Conservation (phyloP, 2,113 vertebrate genomes). For the Cyprinodon variegatus region DNA sequence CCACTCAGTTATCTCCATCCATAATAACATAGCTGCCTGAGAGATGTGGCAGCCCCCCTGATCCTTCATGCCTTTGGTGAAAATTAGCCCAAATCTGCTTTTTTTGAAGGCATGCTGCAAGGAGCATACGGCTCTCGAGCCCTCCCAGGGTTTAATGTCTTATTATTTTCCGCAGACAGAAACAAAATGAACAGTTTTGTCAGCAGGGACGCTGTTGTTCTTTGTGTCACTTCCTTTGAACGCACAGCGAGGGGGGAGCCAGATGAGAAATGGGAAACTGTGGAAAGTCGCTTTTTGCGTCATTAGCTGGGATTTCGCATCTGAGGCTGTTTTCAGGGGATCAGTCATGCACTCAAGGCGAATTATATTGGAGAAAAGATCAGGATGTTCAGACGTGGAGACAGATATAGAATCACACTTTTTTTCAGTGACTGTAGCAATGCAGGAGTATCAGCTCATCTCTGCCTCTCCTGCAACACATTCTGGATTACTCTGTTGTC, state of each 20-base stretch:
- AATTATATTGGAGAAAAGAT: constrained; percentile 34
- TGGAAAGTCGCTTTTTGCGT: constrained; percentile 24
- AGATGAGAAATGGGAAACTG: constrained; percentile 22
- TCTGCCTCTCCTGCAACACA: constrained; percentile 13
- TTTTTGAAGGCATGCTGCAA: constrained; percentile 47
- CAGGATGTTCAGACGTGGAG: constrained; percentile 13
- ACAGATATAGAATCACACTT: constrained; percentile 56
- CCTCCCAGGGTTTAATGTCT: constrained; percentile 75
- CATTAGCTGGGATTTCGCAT: constrained; percentile 40
- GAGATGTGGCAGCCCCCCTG: constrained; percentile 56
- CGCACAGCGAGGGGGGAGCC: constrained; percentile 18
- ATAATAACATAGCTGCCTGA: constrained; percentile 69
- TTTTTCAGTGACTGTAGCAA: constrained; percentile 18
- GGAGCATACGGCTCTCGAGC: constrained; percentile 62
- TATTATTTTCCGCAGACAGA: constrained; percentile 66
- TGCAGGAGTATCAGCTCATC: constrained; percentile 17
- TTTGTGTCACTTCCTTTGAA: constrained; percentile 53
- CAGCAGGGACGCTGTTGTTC: constrained; percentile 39
- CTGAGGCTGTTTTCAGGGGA: constrained; percentile 20
- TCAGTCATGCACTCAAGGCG: constrained; percentile 7
- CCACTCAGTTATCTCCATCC: constrained; percentile 62
- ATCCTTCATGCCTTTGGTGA: constrained; percentile 56
- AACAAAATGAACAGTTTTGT: constrained; percentile 69
- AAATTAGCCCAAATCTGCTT: constrained; percentile 59
- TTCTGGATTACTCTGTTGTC: constrained; percentile 16